phyloP scores from a whole-genome alignment of 2,888 invertebrate genomes.

The Heliconius sara region DNA sequence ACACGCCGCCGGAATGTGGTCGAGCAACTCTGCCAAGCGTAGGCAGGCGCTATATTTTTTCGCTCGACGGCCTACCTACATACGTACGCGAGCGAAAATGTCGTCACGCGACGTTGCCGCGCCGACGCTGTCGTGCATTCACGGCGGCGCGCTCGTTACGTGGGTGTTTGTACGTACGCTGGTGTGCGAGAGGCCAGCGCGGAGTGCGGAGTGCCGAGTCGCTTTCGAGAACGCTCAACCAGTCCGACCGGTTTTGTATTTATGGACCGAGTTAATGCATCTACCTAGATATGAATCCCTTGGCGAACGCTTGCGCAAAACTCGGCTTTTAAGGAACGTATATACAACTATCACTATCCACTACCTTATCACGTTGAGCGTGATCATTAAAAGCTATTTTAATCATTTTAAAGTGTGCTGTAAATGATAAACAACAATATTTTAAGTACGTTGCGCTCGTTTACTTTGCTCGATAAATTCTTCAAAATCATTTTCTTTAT shows the following conservation, averaged over 20 bases:
- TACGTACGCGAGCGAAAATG: constrained; percentile 84
- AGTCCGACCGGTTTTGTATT: constrained; percentile 81
- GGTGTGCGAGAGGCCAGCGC: constrained; percentile 76
- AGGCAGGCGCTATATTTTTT: constrained; percentile 82
- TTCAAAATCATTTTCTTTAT: background rate
- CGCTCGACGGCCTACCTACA: constrained; percentile 79
- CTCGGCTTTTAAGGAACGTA: constrained; percentile 63
- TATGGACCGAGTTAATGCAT: constrained; percentile 81
- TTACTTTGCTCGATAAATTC: background rate
- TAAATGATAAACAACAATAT: constrained; percentile 67
- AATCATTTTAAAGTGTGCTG: constrained; percentile 61
- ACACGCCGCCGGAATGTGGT: constrained; percentile 82
- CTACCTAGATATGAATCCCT: constrained; percentile 80
- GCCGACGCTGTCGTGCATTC: constrained; percentile 75
- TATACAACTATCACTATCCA: constrained; percentile 59
- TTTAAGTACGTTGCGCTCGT: constrained; percentile 45
- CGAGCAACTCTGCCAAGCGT: constrained; percentile 81
- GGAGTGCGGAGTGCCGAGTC: constrained; percentile 64
- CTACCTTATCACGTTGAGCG: constrained; percentile 61
- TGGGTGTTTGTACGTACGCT: constrained; percentile 71
- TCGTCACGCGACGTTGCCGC: constrained; percentile 85
- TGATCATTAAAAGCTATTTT: constrained; percentile 62
- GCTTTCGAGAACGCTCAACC: constrained; percentile 83
- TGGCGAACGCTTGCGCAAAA: constrained; percentile 78
- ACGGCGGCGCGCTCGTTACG: constrained; percentile 72